Base-by-base conservation (phyloP, 1,140 invertebrate species). In the Whitmania pigra region DNA sequence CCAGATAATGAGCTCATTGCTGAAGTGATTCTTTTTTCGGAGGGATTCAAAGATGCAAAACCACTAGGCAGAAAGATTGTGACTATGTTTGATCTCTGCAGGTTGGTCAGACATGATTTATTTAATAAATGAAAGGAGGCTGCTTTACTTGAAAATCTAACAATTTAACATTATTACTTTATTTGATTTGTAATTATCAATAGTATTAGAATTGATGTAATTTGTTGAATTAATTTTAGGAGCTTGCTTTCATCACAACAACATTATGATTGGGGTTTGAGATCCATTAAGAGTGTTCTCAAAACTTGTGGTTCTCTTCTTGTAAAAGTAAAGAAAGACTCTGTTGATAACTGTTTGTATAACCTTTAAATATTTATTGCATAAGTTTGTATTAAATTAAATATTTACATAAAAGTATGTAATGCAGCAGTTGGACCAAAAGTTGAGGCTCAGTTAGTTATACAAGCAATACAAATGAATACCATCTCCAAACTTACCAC, bases 251-350 rank as follows among this genome's bases (percentile, higher is more conserved):
- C 91, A 11, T 87, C 87, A 49, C 92, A 96, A 80, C 89, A 91
- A 43, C 94, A 97, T 81, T 98, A 98, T 83, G 94, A 97, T 81
- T 98, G 94, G 94, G 94, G 94, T n/a, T 82, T 97, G 60, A 86
- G 94, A 77, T 91, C 94, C 9, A 84, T 97, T 68, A 94, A 94
- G 84, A 94, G 93, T 1, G 89, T 95, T 13, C 84, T 97, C 1
- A 86, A 88, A 74, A 82, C 84, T 15, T 83, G 82, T 80, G 85
- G 84, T 6, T 83, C 80, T 69, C 76, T 83, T 25, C 78, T 85
- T 57, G 57, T 78, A 82, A 71, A 77, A 75, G 31, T 73, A 75
- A 15, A 83, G 74, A 79, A 75, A 76, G 74, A 76, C 77, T 74
- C 54, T 69, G 36, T 7, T 69, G 70, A 27, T 53, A 63, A 63